phyloP scores from a whole-genome alignment of 2,113 vertebrate species.

The Apus apus region DNA sequence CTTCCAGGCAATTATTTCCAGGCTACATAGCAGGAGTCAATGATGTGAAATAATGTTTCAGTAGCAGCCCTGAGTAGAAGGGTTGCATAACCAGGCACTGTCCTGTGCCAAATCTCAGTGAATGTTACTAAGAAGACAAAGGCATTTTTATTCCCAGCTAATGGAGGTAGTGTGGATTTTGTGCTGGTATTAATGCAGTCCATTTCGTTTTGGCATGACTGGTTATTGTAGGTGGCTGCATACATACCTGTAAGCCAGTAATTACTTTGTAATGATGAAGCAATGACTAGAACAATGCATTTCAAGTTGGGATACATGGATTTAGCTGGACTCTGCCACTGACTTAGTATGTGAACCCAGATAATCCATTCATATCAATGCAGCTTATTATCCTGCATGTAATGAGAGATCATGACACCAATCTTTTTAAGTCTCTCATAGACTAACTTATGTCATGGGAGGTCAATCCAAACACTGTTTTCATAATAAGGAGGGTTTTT shows the following conservation, averaged over 20 bases:
- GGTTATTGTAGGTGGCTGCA: not conserved
- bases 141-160: not conserved
- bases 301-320: not conserved
- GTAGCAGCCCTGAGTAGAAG: conserved; percentile 7
- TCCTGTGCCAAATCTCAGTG: not conserved
- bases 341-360: not conserved
- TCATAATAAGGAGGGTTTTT: not conserved
- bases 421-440: not conserved
- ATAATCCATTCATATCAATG: not conserved
- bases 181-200: not conserved
- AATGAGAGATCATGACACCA: not conserved
- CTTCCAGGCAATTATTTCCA: conserved; percentile 56
- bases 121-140: not conserved
- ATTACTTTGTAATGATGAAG: not conserved
- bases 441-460: not conserved
- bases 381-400: not conserved
- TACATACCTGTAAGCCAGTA: not conserved
- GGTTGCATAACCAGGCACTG: conserved; percentile 36
- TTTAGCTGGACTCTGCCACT: not conserved
- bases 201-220: not conserved
- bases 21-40: conserved; percentile 45
- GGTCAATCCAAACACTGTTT: not conserved
- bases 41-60: conserved; percentile 53
- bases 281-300: not conserved
- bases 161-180: not conserved